These are phyloP conservation scores for Hedya salicella DNA, from an alignment of 2,888 invertebrate species.

Conservation along the genomic window DNA sequence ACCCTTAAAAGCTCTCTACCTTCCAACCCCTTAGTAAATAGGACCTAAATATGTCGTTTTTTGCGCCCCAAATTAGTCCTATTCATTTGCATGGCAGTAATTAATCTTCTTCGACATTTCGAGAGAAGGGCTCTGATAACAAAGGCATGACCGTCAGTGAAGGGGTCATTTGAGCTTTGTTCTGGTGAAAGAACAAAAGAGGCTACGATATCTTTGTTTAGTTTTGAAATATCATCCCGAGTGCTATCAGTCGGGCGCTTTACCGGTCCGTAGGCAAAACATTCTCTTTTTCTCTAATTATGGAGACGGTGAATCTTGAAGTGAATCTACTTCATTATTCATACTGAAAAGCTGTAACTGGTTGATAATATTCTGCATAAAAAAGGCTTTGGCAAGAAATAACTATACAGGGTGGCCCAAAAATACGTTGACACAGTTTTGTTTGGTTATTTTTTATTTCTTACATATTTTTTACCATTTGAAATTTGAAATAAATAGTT, in stretches of 20 bases:
- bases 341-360: not conserved
- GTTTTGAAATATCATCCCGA: slow-evolving; percentile 69
- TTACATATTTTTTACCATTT: too few species aligned
- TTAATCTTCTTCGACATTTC: slow-evolving; percentile 76
- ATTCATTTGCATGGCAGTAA: slow-evolving; percentile 67
- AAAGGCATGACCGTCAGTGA: slow-evolving; percentile 64
- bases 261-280: slow-evolving; percentile 27
- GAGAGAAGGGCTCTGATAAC: slow-evolving; percentile 65
- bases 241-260: slow-evolving; percentile 56
- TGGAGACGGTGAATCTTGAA: not conserved
- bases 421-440: too few species aligned
- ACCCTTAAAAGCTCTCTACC: slow-evolving; percentile 7
- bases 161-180: slow-evolving; percentile 75
- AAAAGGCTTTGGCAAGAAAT: too few species aligned
- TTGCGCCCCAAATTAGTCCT: slow-evolving; percentile 34
- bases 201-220: slow-evolving; percentile 68
- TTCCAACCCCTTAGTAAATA: slow-evolving; percentile 12
- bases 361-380: not conserved
- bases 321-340: not conserved
- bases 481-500: too few species aligned
- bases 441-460: too few species aligned
- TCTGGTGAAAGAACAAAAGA: slow-evolving; percentile 60
- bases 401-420: too few species aligned
- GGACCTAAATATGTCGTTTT: slow-evolving; percentile 36
- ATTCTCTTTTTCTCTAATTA: slow-evolving; percentile 30